Percentiles rank a stretch among this genome's conserved stretches.
Evolutionary conservation across 2,888 invertebrate genomes (phyloP).

Genomic region (Heteromurus nitidus): DNA sequence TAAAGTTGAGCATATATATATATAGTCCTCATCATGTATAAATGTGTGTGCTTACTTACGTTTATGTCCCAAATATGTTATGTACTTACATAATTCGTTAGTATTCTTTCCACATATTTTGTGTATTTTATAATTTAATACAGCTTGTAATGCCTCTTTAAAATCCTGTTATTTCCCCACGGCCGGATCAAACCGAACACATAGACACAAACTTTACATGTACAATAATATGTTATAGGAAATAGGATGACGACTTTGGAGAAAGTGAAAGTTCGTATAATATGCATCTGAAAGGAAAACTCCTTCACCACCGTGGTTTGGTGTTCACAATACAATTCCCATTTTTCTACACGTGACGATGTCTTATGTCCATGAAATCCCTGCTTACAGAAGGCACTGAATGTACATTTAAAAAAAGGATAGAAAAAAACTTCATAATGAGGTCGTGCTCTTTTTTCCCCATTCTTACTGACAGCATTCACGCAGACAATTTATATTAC

Average conservation of each 20-base stretch:
- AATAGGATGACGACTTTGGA: background rate
- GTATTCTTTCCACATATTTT: too few species aligned
- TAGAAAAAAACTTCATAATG: conserved; percentile 7
- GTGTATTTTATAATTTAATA: conserved; percentile 6
- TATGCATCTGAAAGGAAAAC: background rate
- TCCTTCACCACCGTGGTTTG: too few species aligned
- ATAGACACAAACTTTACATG: background rate
- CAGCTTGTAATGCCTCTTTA: background rate
- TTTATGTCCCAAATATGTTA: too few species aligned
- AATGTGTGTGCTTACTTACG: too few species aligned
- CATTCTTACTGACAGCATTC: background rate
- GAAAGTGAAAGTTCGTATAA: conserved; percentile 2
- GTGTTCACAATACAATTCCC: too few species aligned
- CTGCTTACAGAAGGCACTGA: background rate
- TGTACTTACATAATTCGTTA: too few species aligned
- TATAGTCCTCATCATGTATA: too few species aligned
- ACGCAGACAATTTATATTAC: conserved; percentile 6
- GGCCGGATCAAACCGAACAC: background rate
- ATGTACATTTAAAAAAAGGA: background rate
- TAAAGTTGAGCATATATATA: too few species aligned
- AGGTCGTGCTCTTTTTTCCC: conserved; percentile 12
- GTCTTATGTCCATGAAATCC: background rate
- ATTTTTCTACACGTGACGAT: background rate
- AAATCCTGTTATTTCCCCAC: background rate
- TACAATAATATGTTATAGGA: background rate